Percentiles rank a stretch among this genome's conserved stretches.
These are phyloP conservation scores for Drepanosiphum platanoidis DNA, from an alignment of 2,888 invertebrate species.

Conservation along the genomic window DNA sequence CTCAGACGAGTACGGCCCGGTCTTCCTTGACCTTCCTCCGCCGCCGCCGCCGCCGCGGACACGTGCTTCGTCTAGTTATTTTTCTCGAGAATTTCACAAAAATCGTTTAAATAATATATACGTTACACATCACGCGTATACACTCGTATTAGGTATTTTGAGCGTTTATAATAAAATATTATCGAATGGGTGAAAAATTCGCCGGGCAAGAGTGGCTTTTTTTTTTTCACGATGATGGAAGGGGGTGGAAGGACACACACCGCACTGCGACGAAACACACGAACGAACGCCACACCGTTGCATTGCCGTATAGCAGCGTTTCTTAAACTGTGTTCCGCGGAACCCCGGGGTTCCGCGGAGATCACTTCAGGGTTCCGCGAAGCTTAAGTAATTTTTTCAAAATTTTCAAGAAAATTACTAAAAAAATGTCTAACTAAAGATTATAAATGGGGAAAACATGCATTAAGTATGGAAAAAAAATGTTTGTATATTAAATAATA, in stretches of 20 bases:
- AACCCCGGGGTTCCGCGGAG: too few relatives aligned
- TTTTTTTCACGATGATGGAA: too few relatives aligned
- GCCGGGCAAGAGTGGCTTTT: neutral
- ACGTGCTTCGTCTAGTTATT: constrained; percentile 33
- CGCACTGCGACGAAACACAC: neutral
- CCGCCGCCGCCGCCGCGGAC: neutral
- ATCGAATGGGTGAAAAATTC: neutral
- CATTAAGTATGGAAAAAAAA: too few relatives aligned
- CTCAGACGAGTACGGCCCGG: constrained; percentile 48
- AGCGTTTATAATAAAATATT: too few relatives aligned
- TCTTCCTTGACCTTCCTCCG: constrained; percentile 58
- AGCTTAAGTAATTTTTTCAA: too few relatives aligned
- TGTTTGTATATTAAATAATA: too few relatives aligned
- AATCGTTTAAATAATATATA: constrained; percentile 9
- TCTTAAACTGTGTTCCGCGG: too few relatives aligned
- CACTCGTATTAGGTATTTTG: neutral
- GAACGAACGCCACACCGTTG: neutral
- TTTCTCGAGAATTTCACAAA: constrained; percentile 14
- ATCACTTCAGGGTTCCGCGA: too few relatives aligned
- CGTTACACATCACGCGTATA: neutral
- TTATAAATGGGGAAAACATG: too few relatives aligned
- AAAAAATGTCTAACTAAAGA: too few relatives aligned
- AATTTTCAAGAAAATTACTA: too few relatives aligned
- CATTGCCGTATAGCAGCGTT: too few relatives aligned
- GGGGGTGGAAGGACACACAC: neutral